Percentiles rank a stretch among this genome's conserved stretches.
phyloP scores from a whole-genome alignment of 2,113 vertebrate genomes.

The Takifugu bimaculatus region DNA sequence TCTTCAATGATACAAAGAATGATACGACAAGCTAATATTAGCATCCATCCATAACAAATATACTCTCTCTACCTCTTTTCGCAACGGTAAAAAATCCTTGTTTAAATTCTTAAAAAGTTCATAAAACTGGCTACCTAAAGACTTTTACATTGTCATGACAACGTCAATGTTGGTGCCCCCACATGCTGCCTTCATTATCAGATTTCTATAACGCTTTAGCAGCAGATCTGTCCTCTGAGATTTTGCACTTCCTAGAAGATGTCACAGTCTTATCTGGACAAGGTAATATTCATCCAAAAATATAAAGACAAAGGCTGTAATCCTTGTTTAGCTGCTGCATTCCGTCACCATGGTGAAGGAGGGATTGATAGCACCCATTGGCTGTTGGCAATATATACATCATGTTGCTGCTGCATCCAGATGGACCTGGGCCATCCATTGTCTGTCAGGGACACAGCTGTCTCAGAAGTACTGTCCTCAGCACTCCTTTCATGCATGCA shows the following conservation, averaged over 20 bases:
- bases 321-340: slow-evolving; percentile 78
- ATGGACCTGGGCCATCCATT: slow-evolving; percentile 96
- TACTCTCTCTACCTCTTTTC: not conserved
- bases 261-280: too few relatives aligned
- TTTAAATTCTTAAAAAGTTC: not conserved
- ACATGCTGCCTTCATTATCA: too few relatives aligned
- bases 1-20: not conserved
- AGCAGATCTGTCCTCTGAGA: too few relatives aligned
- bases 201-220: too few relatives aligned
- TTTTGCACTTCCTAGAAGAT: too few relatives aligned
- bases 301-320: slow-evolving; percentile 46
- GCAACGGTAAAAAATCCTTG: too few relatives aligned
- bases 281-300: not conserved
- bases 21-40: not conserved
- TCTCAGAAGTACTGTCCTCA: slow-evolving; percentile 73
- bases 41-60: not conserved
- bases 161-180: too few relatives aligned
- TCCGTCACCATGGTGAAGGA: slow-evolving; percentile 78
- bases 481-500: slow-evolving; percentile 22
- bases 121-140: not conserved
- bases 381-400: slow-evolving; percentile 95
- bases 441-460: slow-evolving; percentile 98
- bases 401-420: slow-evolving; percentile 95
- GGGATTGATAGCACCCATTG: slow-evolving; percentile 94
- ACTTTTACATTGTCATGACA: too few relatives aligned